A percentile compares a stretch with the other conserved stretches of the same genome.
phyloP scores from a whole-genome alignment of 2,888 invertebrate genomes.

The Zygogramma bicolorata region DNA sequence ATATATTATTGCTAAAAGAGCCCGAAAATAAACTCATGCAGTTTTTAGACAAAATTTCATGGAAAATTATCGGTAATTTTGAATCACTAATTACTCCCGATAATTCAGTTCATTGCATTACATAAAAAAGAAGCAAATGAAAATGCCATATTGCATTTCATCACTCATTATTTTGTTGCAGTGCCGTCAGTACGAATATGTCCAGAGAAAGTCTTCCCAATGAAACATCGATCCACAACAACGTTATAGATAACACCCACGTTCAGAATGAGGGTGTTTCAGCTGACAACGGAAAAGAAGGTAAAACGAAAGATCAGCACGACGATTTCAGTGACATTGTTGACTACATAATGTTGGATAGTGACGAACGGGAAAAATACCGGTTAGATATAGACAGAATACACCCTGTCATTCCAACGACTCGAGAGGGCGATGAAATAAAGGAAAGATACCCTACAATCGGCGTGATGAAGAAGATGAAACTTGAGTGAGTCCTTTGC shows the following conservation, averaged over 20 bases:
- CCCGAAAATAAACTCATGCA: too few relatives aligned
- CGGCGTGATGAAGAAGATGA: conserved; percentile 74
- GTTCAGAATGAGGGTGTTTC: conserved; percentile 27
- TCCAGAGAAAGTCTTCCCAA: conserved; percentile 63
- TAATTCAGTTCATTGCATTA: too few relatives aligned
- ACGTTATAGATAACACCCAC: conserved; percentile 29
- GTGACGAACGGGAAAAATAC: conserved; percentile 68
- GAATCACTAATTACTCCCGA: too few relatives aligned
- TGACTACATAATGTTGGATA: conserved; percentile 68
- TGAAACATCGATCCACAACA: conserved; percentile 46
- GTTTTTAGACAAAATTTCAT: too few relatives aligned
- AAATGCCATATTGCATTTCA: too few relatives aligned
- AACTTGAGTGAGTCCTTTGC: conserved; percentile 63
- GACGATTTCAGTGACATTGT: conserved; percentile 76
- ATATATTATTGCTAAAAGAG: too few relatives aligned
- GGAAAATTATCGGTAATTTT: too few relatives aligned
- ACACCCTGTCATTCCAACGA: conserved; percentile 66
- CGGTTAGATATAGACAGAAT: conserved; percentile 69
- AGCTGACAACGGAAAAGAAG: conserved; percentile 38
- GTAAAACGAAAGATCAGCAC: conserved; percentile 61
- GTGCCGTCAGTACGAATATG: conserved; percentile 62
- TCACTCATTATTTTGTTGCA: conserved; percentile 43
- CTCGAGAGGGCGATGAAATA: conserved; percentile 70
- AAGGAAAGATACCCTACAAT: conserved; percentile 74
- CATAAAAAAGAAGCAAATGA: too few relatives aligned